Base-by-base conservation (phyloP, 2,888 invertebrate species). In the Megastigmus dorsalis region DNA sequence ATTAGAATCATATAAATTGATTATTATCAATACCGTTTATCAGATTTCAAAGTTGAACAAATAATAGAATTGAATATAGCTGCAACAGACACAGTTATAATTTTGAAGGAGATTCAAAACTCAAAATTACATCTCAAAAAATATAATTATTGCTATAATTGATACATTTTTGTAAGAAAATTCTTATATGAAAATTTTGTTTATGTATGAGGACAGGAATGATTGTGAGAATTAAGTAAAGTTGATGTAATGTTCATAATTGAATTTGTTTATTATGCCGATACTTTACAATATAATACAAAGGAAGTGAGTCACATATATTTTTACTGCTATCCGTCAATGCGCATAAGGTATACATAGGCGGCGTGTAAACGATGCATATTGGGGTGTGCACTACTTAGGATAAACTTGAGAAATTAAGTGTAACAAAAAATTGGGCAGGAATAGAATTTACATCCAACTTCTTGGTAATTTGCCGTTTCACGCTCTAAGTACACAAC, bases 281-380 rank as follows among this genome's bases (percentile, higher is more conserved):
- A 77, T 84, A 84, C 83, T 86, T 83, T 85, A 86, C 86, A 86
- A 82, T 86, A 86, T 86, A 83, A 85, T 86, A 86, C 86, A 86
- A 84, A 83, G 82, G 77, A 85, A 81, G 82, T 80, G 80, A 82
- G 78, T 79, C 76, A 79, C 79, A 77, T 65, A 43, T 30, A 59
- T 66, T 30, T 63, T 55, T 55, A 79, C 74, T 77, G 50, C 70
- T 75, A 48, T 76, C 50, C 68, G 36, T 68, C 57, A 72, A 73
- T 60, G 68, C 68, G 33, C 52, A 23, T 69, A n/a, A n/a, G 66
- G 43, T n/a, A 69, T 54, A 73, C 33, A 57, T 74, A 69, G n/a
- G 48, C 38, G 55, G 50, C 50, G 28, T 76, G 78, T 69, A 54
- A 15, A 28, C 36, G 59, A 68, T 66, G 65, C 77, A 71, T 78